Conservation (phyloP, 2,888 invertebrate genomes). For the Apamea crenata region DNA sequence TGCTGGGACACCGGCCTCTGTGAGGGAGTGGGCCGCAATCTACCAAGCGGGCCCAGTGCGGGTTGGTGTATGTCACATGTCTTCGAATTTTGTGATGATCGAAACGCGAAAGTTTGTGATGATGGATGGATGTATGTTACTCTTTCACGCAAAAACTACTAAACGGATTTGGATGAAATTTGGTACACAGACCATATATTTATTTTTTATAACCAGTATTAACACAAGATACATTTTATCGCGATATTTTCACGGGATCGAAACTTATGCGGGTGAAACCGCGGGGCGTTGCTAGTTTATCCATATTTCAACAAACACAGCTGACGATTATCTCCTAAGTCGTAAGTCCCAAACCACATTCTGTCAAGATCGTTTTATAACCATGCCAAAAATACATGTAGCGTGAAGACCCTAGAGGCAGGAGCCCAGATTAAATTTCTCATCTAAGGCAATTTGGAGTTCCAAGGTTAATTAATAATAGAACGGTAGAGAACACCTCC, state of each 20-base stretch:
- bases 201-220: neutral
- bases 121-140: neutral
- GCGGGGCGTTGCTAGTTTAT: neutral
- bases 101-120: neutral
- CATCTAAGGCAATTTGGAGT: conserved; percentile 45
- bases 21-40: no score
- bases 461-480: conserved; percentile 63
- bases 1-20: no score
- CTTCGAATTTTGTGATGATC: no score
- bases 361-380: neutral
- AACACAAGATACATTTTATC: neutral
- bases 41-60: no score
- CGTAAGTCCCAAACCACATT: neutral
- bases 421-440: conserved; percentile 55
- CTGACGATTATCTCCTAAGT: neutral
- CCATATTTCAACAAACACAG: neutral
- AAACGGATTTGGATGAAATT: neutral
- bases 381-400: conserved; percentile 8
- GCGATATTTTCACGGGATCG: neutral
- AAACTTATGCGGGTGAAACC: neutral
- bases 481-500: conserved; percentile 40
- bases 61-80: no score
- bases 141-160: neutral
- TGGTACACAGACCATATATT: neutral
- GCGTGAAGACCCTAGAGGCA: conserved; percentile 10